A percentile compares a stretch with the other conserved stretches of the same genome.
These are phyloP conservation scores for Hiodon tergisus DNA, from an alignment of 2,113 vertebrate species.

Conservation along the genomic window DNA sequence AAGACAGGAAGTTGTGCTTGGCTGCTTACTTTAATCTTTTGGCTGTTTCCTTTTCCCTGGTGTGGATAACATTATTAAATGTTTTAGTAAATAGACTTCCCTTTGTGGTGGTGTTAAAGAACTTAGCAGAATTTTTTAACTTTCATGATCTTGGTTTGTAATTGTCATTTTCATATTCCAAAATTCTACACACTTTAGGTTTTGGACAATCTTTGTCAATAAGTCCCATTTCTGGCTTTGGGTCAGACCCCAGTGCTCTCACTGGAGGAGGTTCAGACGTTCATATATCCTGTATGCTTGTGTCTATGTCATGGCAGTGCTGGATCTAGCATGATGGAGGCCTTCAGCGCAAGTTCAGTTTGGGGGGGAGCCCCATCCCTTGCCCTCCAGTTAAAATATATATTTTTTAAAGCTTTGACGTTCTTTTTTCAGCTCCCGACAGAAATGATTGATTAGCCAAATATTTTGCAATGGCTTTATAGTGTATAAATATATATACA, in stretches of 20 bases:
- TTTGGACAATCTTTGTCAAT: not conserved
- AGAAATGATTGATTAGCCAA: no score
- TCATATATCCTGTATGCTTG: constrained; percentile 1
- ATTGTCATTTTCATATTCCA: not conserved
- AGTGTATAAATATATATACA: no score
- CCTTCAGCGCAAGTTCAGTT: no score
- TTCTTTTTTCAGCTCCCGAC: no score
- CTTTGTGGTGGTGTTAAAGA: constrained; percentile 4
- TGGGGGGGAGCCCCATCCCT: no score
- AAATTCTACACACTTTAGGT: not conserved
- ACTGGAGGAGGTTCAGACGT: not conserved
- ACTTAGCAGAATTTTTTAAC: not conserved
- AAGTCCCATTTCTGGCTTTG: constrained; percentile 3
- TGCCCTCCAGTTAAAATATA: no score
- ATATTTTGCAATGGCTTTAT: no score
- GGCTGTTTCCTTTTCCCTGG: constrained; percentile 16
- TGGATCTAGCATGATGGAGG: not conserved
- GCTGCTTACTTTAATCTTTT: constrained; percentile 22
- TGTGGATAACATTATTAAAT: not conserved
- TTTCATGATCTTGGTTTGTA: no score
- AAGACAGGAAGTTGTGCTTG: constrained; percentile 9
- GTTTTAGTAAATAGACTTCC: not conserved
- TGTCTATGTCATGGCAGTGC: not conserved
- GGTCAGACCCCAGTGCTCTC: not conserved
- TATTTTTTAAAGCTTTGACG: no score